Percentiles rank a stretch among this genome's conserved stretches.
These are phyloP conservation scores for Microcebus lehilahytsara DNA, from an alignment of 2,113 vertebrate species.

Conservation along the genomic window DNA sequence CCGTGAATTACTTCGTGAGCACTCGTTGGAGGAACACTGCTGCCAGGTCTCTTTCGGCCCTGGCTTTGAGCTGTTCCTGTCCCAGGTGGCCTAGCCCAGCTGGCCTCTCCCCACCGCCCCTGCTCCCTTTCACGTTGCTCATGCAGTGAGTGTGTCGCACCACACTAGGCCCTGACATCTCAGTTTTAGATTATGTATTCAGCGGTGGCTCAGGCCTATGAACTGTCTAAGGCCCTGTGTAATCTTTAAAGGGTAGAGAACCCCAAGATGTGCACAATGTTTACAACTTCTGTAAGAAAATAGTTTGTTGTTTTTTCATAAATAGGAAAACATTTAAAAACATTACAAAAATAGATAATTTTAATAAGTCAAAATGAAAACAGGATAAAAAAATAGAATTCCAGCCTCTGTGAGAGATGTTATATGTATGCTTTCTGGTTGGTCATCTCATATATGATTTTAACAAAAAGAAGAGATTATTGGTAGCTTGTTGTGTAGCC, in stretches of 20 bases:
- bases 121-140: too few species aligned
- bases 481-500: neutral
- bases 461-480: neutral
- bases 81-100: neutral
- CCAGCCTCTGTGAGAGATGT: neutral
- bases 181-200: neutral
- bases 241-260: neutral
- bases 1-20: neutral
- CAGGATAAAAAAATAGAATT: neutral
- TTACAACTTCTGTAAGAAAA: neutral
- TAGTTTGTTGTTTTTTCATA: neutral
- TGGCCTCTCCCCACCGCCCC: neutral
- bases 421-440: neutral
- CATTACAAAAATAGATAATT: neutral
- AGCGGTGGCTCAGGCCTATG: neutral
- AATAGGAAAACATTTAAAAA: neutral
- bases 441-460: neutral
- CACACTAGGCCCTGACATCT: too few species aligned
- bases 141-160: too few species aligned
- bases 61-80: neutral
- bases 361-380: neutral
- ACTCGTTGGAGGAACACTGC: neutral
- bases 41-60: neutral
- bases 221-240: neutral
- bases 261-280: neutral